Conservation (phyloP, 92 coral and sea anemone genomes). For the Actinostola sp. region DNA sequence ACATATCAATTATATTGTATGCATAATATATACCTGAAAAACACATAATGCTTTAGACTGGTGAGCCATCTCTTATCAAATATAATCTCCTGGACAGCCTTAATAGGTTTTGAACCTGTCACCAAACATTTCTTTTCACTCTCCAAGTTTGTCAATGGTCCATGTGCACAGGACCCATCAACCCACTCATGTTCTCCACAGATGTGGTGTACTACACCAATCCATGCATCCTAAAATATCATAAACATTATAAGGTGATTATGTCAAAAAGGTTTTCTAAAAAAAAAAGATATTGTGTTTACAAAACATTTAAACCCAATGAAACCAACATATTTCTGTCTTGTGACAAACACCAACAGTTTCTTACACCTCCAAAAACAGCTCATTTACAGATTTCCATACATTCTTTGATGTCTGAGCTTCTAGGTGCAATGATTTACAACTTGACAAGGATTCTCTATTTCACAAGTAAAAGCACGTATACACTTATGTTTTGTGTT, state of each 20-base stretch:
- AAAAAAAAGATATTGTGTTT: too few relatives aligned
- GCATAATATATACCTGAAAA: conserved; percentile 24
- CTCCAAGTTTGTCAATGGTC: conserved; percentile 37
- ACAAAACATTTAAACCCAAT: too few relatives aligned
- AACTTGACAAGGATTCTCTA: too few relatives aligned
- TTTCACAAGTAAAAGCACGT: too few relatives aligned
- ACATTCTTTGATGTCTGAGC: too few relatives aligned
- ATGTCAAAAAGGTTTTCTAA: background rate
- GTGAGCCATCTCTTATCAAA: conserved; percentile 31
- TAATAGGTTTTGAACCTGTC: conserved; percentile 34
- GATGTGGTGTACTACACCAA: conserved; percentile 49
- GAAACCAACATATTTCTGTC: too few relatives aligned
- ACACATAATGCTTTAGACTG: conserved; percentile 36
- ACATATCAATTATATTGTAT: too few relatives aligned
- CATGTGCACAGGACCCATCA: conserved; percentile 48
- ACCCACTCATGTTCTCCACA: conserved; percentile 62
- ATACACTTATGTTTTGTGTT: too few relatives aligned
- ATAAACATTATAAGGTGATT: background rate
- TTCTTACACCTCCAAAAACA: too few relatives aligned
- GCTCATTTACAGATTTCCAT: too few relatives aligned
- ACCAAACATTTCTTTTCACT: conserved; percentile 24
- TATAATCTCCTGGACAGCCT: conserved; percentile 28
- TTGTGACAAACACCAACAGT: too few relatives aligned
- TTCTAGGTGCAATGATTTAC: too few relatives aligned
- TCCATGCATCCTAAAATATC: conserved; percentile 53